Conservation (phyloP, 2,888 invertebrate genomes). For the Axea sp. region DNA sequence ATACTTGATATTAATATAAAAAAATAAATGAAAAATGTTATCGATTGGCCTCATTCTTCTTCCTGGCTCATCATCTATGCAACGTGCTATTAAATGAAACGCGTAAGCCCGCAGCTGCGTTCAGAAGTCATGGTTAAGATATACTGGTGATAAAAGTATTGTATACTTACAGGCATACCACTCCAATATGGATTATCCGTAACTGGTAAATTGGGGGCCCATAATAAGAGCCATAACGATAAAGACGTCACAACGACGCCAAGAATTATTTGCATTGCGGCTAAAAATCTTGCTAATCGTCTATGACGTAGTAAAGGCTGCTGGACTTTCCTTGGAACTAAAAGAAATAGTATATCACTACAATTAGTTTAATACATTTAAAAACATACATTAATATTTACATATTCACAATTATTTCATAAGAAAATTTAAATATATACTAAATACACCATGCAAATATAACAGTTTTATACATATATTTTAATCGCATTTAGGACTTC, state of each 20-base stretch:
- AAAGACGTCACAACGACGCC: constrained; percentile 81
- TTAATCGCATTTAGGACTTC: too few relatives aligned
- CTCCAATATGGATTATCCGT: constrained; percentile 85
- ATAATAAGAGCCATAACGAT: constrained; percentile 82
- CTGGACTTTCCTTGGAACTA: constrained; percentile 80
- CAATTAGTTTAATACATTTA: too few relatives aligned
- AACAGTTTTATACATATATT: too few relatives aligned
- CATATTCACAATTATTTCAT: too few relatives aligned
- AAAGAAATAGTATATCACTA: too few relatives aligned
- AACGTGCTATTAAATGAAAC: constrained; percentile 23
- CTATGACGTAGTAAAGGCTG: constrained; percentile 80
- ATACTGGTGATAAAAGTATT: constrained; percentile 40
- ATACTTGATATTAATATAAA: background rate
- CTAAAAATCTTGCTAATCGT: constrained; percentile 80
- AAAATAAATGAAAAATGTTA: constrained; percentile 40
- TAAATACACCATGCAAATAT: too few relatives aligned
- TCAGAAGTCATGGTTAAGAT: constrained; percentile 38
- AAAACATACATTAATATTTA: too few relatives aligned
- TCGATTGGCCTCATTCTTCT: constrained; percentile 42
- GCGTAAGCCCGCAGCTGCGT: constrained; percentile 48
- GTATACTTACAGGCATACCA: constrained; percentile 81
- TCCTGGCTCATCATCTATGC: constrained; percentile 39
- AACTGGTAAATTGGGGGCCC: constrained; percentile 82
- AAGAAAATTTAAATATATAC: too few relatives aligned
- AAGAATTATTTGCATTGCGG: constrained; percentile 80